These are phyloP conservation scores for Potamarius usumacintae DNA, from an alignment of 2,113 vertebrate species.

Conservation along the genomic window DNA sequence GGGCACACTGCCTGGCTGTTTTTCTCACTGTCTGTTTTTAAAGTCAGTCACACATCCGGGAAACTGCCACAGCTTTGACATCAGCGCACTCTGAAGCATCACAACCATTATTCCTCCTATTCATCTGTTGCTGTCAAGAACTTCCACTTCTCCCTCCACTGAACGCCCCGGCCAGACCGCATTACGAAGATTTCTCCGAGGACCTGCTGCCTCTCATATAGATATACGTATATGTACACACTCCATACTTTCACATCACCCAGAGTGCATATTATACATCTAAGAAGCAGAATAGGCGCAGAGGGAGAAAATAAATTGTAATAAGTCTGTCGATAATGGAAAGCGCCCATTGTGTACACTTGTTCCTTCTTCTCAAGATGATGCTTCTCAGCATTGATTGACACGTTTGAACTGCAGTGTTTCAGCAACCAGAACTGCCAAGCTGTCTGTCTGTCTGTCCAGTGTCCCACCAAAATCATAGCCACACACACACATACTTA, in stretches of 20 bases:
- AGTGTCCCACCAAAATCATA: slow-evolving; percentile 2
- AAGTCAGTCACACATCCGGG: not conserved
- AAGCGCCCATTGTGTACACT: not conserved
- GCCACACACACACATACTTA: not conserved
- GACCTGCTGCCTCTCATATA: slow-evolving; percentile 8
- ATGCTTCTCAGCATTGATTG: not conserved
- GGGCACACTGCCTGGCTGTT: not conserved
- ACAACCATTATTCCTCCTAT: not conserved
- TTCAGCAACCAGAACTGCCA: not conserved
- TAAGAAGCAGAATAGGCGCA: not conserved
- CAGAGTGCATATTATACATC: slow-evolving; percentile 9
- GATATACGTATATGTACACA: not conserved
- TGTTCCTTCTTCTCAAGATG: not conserved
- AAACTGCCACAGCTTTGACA: not conserved
- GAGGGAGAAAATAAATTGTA: slow-evolving; percentile 7
- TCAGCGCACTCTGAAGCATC: not conserved
- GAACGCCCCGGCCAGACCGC: not conserved
- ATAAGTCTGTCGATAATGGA: slow-evolving; percentile 11
- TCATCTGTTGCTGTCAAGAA: slow-evolving; percentile 10
- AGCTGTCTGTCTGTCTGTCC: not conserved
- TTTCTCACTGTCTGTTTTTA: slow-evolving; percentile 4
- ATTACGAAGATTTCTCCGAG: not conserved
- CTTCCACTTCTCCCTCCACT: not conserved
- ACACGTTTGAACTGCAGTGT: not conserved
- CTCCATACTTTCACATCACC: not conserved